Conservation (phyloP, 2,797 vertebrate genomes). For the Coilia nasus region DNA sequence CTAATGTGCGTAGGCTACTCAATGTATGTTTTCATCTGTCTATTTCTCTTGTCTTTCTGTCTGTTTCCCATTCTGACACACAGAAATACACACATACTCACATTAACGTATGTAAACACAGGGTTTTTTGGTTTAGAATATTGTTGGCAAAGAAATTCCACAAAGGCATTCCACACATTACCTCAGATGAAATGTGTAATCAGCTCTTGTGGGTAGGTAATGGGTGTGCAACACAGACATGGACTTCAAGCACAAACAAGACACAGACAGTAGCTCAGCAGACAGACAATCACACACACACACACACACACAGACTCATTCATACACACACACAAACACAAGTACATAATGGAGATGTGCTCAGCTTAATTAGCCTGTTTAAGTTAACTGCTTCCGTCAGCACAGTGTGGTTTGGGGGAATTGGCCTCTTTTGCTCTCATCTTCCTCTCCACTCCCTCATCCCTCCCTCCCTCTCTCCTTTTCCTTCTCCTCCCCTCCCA, state of each 20-base stretch:
- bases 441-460: no score
- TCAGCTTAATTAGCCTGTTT: no score
- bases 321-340: not conserved
- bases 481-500: no score
- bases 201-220: not conserved
- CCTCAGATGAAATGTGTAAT: not conserved
- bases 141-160: not conserved
- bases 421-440: no score
- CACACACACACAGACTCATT: not conserved
- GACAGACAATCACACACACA: not conserved
- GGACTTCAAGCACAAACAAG: not conserved
- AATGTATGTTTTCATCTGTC: no score
- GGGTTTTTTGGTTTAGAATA: not conserved
- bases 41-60: no score
- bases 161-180: not conserved
- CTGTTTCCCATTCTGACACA: not conserved
- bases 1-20: not conserved
- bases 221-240: not conserved
- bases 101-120: not conserved
- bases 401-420: no score
- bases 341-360: no score
- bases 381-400: no score
- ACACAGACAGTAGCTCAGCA: slow-evolving; percentile 6
- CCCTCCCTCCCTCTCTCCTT: no score
- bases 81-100: not conserved